Conservation (phyloP, 2,888 invertebrate genomes). For the Drosophila falleni region DNA sequence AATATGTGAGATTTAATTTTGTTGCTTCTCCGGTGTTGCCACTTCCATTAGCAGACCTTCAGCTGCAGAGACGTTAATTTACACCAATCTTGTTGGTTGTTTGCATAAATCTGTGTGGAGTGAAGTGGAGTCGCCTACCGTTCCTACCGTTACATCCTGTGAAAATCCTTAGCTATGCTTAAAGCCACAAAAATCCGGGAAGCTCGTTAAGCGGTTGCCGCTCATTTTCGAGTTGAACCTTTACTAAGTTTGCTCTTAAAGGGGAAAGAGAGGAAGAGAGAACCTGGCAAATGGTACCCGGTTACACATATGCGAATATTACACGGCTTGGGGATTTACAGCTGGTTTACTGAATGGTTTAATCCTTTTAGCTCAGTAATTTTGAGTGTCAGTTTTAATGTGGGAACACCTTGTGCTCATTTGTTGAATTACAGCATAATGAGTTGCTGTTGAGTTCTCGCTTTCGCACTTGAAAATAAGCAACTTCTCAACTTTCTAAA, state of each 20-base stretch:
- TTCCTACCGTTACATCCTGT: constrained; percentile 3
- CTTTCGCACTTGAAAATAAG: constrained; percentile 15
- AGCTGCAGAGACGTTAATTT: constrained; percentile 70
- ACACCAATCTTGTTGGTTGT: constrained; percentile 65
- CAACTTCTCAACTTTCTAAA: constrained; percentile 1
- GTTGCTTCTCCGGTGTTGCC: constrained; percentile 18
- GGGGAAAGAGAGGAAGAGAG: neutral
- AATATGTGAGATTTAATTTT: constrained; percentile 39
- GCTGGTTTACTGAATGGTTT: constrained; percentile 64
- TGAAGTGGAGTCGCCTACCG: constrained; percentile 2
- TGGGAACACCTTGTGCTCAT: constrained; percentile 53
- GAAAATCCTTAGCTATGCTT: constrained; percentile 44
- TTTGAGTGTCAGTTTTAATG: constrained; percentile 63
- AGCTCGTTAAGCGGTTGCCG: constrained; percentile 60
- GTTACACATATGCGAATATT: constrained; percentile 48
- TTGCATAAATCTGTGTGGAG: constrained; percentile 68
- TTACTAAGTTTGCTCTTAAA: constrained; percentile 29
- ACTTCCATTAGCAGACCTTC: constrained; percentile 65
- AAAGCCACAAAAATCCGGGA: constrained; percentile 75
- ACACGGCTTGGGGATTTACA: constrained; percentile 61
- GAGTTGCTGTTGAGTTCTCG: constrained; percentile 29
- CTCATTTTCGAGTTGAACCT: constrained; percentile 52
- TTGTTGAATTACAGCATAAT: constrained; percentile 55
- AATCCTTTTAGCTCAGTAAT: constrained; percentile 71
- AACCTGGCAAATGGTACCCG: constrained; percentile 46